Evolutionary conservation across 2,113 vertebrate genomes (phyloP).

Genomic region (Chamaea fasciata): DNA sequence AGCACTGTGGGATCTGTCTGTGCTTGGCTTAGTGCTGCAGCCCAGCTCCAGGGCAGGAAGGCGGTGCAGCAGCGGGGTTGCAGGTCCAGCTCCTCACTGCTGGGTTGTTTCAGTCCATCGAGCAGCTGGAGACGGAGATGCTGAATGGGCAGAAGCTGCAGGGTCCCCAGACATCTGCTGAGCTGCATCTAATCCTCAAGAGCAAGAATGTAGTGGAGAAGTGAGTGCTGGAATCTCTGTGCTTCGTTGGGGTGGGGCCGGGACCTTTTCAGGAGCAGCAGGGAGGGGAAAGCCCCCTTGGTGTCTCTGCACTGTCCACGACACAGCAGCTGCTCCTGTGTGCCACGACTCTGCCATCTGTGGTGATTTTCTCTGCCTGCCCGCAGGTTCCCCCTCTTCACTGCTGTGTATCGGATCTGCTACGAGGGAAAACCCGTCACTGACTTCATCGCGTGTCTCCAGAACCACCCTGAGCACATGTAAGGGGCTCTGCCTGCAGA

Average conservation of each 20-base stretch:
- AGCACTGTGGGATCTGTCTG: not conserved
- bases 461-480: slow-evolving; percentile 92
- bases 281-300: not conserved
- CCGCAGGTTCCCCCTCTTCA: slow-evolving; percentile 92
- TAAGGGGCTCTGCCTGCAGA: slow-evolving; percentile 42
- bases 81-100: not conserved
- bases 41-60: not conserved
- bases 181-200: slow-evolving; percentile 86
- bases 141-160: slow-evolving; percentile 97
- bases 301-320: not conserved
- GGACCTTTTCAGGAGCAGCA: not conserved
- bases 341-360: not conserved
- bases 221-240: slow-evolving; percentile 71
- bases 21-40: rapidly evolving
- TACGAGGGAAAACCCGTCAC: slow-evolving; percentile 82
- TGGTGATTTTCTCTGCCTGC: not conserved
- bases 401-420: slow-evolving; percentile 89
- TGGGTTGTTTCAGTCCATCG: slow-evolving; percentile 79
- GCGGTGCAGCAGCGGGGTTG: not conserved
- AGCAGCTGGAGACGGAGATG: slow-evolving; percentile 94
- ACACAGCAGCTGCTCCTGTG: not conserved
- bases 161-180: slow-evolving; percentile 89
- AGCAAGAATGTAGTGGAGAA: slow-evolving; percentile 85
- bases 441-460: slow-evolving; percentile 88
- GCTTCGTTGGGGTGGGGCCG: not conserved